These are phyloP conservation scores for Sesia apiformis DNA, from an alignment of 2,888 invertebrate species.

Conservation along the genomic window DNA sequence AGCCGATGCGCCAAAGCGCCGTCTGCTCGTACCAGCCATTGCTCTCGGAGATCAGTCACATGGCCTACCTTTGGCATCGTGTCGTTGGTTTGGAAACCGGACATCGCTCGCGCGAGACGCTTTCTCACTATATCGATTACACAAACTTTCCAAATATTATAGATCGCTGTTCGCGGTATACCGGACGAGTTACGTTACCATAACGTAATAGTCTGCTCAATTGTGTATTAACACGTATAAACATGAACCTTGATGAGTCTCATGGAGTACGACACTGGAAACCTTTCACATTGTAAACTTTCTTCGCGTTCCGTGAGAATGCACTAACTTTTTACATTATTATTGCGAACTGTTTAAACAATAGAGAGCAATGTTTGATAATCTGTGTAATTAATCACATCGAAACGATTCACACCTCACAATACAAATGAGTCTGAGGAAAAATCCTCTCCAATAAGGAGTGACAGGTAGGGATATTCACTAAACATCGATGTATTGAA, in stretches of 20 bases:
- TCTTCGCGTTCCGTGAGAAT: slow-evolving; percentile 60
- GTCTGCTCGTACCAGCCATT: slow-evolving; percentile 65
- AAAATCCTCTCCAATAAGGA: no score
- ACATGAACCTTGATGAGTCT: slow-evolving; percentile 5
- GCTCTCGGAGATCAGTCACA: slow-evolving; percentile 62
- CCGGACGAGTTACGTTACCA: slow-evolving; percentile 14
- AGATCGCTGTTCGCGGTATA: background rate
- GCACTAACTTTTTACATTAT: slow-evolving; percentile 44
- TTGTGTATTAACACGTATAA: slow-evolving; percentile 24
- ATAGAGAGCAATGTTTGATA: slow-evolving; percentile 45
- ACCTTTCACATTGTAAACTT: slow-evolving; percentile 44
- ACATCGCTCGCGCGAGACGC: slow-evolving; percentile 30
- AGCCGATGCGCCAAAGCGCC: slow-evolving; percentile 63
- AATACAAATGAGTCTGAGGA: no score
- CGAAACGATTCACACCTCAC: background rate
- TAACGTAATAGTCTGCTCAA: slow-evolving; percentile 21
- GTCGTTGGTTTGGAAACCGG: slow-evolving; percentile 53
- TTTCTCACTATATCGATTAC: slow-evolving; percentile 8
- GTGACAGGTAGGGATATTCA: no score
- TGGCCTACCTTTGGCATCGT: slow-evolving; percentile 68
- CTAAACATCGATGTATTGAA: no score
- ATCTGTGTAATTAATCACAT: slow-evolving; percentile 25
- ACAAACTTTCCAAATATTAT: slow-evolving; percentile 15
- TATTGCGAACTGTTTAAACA: slow-evolving; percentile 52
- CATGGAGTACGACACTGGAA: background rate